Evolutionary conservation across 2,113 vertebrate genomes (phyloP), one percentile per base, ranked within the genome.

Genomic region (Halcyon malimbica): DNA sequence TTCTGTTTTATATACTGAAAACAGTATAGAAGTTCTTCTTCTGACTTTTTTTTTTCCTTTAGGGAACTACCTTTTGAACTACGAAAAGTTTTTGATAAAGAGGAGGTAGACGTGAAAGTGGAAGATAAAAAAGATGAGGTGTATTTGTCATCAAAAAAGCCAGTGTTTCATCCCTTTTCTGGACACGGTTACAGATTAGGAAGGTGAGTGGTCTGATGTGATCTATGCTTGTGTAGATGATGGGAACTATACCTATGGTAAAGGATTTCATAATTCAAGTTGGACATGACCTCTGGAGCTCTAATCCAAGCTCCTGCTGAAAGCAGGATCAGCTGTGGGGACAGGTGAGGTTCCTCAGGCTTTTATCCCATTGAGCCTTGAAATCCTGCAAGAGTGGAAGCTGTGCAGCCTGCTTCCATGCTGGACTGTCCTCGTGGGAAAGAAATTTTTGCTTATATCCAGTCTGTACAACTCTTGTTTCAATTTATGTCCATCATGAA

Each of bases 1-100:
- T 41, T 89, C 41, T 57, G 2, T 84, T 83, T 86, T 79, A 46
- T 73, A 8, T 77, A 17, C 76, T 69, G 57, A 83, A 73, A 56
- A 54, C 10, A 53, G 13, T 21, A 53, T 41, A 46, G 33, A 77
- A 82, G 10, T 50, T 41, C 17, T 51, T 83, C 77, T 50, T 78
- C 73, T 92, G 3, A 57, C 15, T 12, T 35, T 16, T n/a, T 35
- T 18, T 41, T 28, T 11, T 42, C 67, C 25, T 28, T 86, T 95
- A 99, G 99, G 97, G 99, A 99, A 91, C 97, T 99, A 53, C 99
- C 99, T 51, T 90, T 97, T 57, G 99, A 99, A 91, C 98, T 99
- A 86, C 98, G 96, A 78, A 98, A 98, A 92, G 71, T 97, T 83
- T 99, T 98, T 73, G 98, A 99, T 78, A 99, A 99, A 93, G 98